phyloP scores from a whole-genome alignment of 2,113 vertebrate species.

The Vidua macroura region DNA sequence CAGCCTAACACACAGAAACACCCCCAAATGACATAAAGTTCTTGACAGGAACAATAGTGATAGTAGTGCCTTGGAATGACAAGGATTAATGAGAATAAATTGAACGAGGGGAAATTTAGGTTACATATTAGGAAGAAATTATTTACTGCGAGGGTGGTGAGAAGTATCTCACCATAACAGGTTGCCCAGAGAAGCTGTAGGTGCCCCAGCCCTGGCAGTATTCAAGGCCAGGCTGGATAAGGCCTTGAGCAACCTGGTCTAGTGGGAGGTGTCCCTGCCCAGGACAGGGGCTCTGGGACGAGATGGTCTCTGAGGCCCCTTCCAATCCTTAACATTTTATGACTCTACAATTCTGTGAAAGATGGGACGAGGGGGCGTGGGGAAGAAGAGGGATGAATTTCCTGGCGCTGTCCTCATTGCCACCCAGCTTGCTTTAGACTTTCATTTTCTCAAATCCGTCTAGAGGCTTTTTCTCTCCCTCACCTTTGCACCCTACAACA shows the following conservation, averaged over 20 bases:
- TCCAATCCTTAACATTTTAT: too few relatives aligned
- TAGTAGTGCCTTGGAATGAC: not conserved
- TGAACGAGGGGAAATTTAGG: not conserved
- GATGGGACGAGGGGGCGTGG: rapidly evolving
- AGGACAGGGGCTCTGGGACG: rapidly evolving
- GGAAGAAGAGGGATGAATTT: not conserved
- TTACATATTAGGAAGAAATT: not conserved
- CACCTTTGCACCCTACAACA: rapidly evolving
- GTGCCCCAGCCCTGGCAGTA: not conserved
- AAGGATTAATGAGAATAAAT: not conserved
- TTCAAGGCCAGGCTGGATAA: not conserved
- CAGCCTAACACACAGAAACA: not conserved
- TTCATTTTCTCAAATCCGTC: not conserved
- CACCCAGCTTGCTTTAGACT: not conserved
- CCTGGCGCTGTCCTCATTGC: not conserved
- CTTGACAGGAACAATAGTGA: not conserved
- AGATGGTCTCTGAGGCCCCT: not conserved
- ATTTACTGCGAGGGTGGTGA: not conserved
- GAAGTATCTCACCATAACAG: too few relatives aligned
- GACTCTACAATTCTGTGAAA: not conserved
- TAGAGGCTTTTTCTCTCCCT: not conserved
- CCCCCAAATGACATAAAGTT: not conserved
- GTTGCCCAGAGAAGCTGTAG: not conserved
- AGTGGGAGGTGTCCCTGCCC: too few relatives aligned
- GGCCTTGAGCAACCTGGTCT: not conserved